A percentile compares a stretch with the other conserved stretches of the same genome.
Evolutionary conservation across 2,113 vertebrate species (phyloP).

Genomic region (Ammodramus savannarum): DNA sequence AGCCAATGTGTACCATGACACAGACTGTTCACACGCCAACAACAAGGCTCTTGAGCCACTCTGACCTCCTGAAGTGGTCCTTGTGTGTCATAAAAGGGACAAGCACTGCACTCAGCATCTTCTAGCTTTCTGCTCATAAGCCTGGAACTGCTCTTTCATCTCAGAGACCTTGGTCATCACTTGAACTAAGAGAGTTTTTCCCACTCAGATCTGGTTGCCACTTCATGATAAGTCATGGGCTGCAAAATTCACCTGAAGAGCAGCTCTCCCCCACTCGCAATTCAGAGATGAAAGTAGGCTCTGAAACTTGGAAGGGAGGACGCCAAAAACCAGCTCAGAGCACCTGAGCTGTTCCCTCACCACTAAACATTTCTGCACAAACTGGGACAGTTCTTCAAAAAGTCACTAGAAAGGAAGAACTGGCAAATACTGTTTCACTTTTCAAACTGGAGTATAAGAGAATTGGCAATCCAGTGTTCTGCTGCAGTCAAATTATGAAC

Average conservation of each 20-base stretch:
- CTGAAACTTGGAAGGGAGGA: background rate
- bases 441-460: background rate
- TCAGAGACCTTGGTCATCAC: background rate
- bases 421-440: background rate
- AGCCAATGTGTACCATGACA: accelerated
- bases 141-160: background rate
- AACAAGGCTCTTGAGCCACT: background rate
- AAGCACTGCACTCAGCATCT: background rate
- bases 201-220: background rate
- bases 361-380: background rate
- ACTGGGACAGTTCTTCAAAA: background rate
- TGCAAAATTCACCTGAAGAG: background rate
- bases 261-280: accelerated
- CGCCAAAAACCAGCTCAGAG: background rate
- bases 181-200: background rate
- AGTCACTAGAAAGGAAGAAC: background rate
- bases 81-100: background rate
- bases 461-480: background rate
- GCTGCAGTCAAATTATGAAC: background rate
- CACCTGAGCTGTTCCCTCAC: background rate
- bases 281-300: background rate
- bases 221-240: background rate
- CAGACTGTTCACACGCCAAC: background rate
- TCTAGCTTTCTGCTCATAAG: background rate
- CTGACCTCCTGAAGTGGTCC: background rate